Percentiles rank a stretch among this genome's conserved stretches.
These are phyloP conservation scores for Torymus auratus DNA, from an alignment of 2,888 invertebrate genomes.

Conservation along the genomic window DNA sequence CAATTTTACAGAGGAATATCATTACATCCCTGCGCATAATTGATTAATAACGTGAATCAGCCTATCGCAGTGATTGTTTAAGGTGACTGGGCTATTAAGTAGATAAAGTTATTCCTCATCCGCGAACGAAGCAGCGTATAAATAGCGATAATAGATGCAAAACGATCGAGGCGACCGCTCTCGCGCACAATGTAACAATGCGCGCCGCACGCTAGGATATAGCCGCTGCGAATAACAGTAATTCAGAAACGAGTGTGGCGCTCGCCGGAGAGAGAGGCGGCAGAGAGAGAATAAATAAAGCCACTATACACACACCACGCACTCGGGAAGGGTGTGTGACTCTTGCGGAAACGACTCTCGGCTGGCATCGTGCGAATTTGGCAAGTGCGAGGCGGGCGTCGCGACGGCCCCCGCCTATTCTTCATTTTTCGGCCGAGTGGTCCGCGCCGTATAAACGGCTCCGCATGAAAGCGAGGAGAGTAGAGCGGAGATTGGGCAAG, in stretches of 20 bases:
- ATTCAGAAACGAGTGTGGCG: neutral
- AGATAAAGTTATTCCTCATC: neutral
- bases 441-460: neutral
- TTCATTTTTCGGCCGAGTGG: slow-evolving; percentile 19
- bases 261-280: no score
- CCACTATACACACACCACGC: no score
- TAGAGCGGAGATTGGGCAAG: slow-evolving; percentile 23
- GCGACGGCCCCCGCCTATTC: slow-evolving; percentile 12
- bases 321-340: neutral
- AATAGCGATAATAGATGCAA: neutral
- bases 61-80: neutral
- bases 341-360: neutral
- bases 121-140: neutral
- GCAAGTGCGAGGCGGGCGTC: slow-evolving; percentile 34
- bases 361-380: slow-evolving; percentile 21
- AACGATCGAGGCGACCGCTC: neutral
- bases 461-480: neutral
- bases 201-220: neutral
- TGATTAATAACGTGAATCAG: slow-evolving; percentile 1
- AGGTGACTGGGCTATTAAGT: neutral
- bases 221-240: slow-evolving; percentile 12
- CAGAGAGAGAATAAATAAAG: neutral
- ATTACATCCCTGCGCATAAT: neutral
- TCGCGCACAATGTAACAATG: neutral
- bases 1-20: neutral